Base-by-base conservation (phyloP, 2,888 invertebrate genomes). In the Poecilus cupreus region DNA sequence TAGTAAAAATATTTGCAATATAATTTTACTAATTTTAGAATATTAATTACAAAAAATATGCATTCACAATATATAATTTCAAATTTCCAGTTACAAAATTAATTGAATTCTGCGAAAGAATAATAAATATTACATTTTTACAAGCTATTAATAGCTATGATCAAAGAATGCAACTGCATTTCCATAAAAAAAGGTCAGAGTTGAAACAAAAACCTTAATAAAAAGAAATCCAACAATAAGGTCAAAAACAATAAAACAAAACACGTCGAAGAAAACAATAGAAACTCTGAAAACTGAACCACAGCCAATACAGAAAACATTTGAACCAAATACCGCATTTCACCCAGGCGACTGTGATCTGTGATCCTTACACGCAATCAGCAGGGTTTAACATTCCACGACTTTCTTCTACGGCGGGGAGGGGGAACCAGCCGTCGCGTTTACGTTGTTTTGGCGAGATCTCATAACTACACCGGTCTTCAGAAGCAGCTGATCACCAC, bases 361-460 rank as follows among this genome's bases (percentile, higher is more conserved):
- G 8, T 32, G 32, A 32, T 16, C 18, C 51, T 18, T 51, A 51
- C 32, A 60, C 60, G 32, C 26, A 60, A 60, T 32, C 32, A 32
- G 4, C 22, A 37, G 32, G 64, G 64, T 68, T 68, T 18, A 18
- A 18, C 76, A 54, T 57, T 76, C 79, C 13, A 0, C 24, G 16
- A 37, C 79, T 79, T 79, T 79, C 79, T 60, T 72, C 64, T 72
- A 2, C 11, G 22, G 72, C 20, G 70, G 22, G 22, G 72, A 37
- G 70, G 54, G 64, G 79, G 79, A 22, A 79, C 20, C 32, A n/a
- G 32, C 49, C 43, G 32, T 22, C 32, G 46, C 49, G 20, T 79
- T 22, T 24, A 22, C 18, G 26, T 68, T 37, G 49, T 79, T 79
- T 79, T 79, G 54, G 64, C 46, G 78, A 64, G 78, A 26, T 64